phyloP scores from a whole-genome alignment of 2,888 invertebrate species.

The Palloptera scutellata region DNA sequence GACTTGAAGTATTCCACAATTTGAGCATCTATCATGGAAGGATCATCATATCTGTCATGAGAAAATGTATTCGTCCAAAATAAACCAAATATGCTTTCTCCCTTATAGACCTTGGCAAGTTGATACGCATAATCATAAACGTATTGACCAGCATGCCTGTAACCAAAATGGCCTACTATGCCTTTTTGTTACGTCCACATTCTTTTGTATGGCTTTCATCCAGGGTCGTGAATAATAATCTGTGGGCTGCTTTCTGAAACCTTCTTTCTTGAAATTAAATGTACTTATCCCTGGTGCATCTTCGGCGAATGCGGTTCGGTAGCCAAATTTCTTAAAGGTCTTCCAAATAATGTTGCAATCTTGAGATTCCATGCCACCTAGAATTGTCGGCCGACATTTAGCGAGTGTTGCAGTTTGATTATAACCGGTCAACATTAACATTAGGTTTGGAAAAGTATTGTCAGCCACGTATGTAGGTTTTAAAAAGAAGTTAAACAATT shows the following conservation, averaged over 20 bases:
- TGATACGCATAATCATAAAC: constrained; percentile 74
- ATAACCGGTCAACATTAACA: constrained; percentile 80
- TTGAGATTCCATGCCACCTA: constrained; percentile 70
- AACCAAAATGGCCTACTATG: constrained; percentile 67
- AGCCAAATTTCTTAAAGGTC: constrained; percentile 73
- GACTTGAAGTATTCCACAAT: constrained; percentile 69
- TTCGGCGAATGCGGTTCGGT: constrained; percentile 81
- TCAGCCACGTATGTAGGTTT: constrained; percentile 72
- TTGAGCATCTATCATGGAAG: constrained; percentile 72
- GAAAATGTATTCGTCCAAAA: constrained; percentile 83
- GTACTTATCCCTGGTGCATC: constrained; percentile 76
- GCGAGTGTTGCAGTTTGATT: constrained; percentile 64
- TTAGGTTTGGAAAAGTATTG: constrained; percentile 86
- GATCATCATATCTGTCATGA: constrained; percentile 72
- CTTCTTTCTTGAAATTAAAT: constrained; percentile 72
- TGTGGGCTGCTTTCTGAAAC: constrained; percentile 77
- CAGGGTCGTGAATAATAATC: constrained; percentile 83
- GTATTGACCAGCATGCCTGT: constrained; percentile 71
- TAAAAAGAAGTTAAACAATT: not conserved
- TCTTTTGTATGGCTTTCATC: constrained; percentile 72
- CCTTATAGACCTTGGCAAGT: constrained; percentile 70
- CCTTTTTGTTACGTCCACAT: constrained; percentile 64
- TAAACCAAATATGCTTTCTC: constrained; percentile 73
- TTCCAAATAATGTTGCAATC: constrained; percentile 79
- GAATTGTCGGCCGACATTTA: constrained; percentile 65